Percentiles rank a stretch among this genome's conserved stretches.
These are phyloP conservation scores for Poeciliopsis infans DNA, from an alignment of 2,797 vertebrate species.

Conservation along the genomic window DNA sequence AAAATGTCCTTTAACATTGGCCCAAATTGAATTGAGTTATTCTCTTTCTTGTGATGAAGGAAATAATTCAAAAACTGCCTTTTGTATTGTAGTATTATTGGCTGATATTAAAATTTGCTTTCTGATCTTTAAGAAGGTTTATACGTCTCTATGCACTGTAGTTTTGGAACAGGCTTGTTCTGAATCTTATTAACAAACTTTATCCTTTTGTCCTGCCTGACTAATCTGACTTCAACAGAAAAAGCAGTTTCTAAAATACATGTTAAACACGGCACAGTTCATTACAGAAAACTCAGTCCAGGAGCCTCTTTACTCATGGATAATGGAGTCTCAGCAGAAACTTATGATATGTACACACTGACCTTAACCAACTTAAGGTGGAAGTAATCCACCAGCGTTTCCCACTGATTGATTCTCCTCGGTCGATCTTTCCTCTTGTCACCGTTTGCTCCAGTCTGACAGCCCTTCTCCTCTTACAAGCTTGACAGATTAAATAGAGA, in stretches of 20 bases:
- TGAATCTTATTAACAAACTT: neutral
- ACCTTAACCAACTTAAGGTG: constrained; percentile 66
- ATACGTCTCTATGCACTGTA: neutral
- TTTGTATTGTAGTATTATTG: neutral
- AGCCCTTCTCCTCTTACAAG: constrained; percentile 20
- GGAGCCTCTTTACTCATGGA: constrained; percentile 49
- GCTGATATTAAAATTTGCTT: neutral
- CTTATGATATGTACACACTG: constrained; percentile 54
- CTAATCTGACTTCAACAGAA: neutral
- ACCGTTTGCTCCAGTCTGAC: constrained; percentile 56
- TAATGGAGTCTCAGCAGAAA: constrained; percentile 47
- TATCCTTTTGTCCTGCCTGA: neutral
- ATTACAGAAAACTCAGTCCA: constrained; percentile 17
- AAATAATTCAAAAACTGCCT: neutral
- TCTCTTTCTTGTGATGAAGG: neutral
- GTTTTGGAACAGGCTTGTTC: neutral
- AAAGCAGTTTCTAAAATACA: neutral
- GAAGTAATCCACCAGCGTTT: constrained; percentile 62
- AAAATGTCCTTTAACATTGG: neutral
- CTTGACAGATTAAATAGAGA: constrained; percentile 48
- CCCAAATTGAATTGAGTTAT: neutral
- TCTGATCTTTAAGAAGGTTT: neutral
- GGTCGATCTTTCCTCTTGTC: constrained; percentile 57
- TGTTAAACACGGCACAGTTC: neutral
- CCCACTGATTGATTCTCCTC: constrained; percentile 65